Conservation (phyloP, 2,113 vertebrate species). For the Microcebus griseorufus region DNA sequence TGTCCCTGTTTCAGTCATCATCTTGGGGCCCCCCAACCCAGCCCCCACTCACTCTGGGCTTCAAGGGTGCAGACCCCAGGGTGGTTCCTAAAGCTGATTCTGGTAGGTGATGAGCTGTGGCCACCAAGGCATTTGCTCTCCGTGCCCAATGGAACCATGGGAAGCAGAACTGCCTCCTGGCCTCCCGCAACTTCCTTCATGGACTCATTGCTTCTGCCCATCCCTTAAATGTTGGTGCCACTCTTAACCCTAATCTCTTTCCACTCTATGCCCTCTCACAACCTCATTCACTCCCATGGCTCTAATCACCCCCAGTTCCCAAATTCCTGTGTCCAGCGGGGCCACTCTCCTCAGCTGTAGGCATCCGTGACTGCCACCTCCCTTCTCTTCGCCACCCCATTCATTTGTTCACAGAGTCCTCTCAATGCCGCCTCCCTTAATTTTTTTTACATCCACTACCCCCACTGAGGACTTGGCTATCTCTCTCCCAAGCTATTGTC, state of each 20-base stretch:
- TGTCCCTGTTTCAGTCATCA: background rate
- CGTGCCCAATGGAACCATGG: background rate
- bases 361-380: background rate
- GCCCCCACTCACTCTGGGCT: background rate
- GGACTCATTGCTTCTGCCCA: background rate
- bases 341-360: background rate
- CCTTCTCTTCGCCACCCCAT: background rate
- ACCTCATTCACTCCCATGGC: background rate
- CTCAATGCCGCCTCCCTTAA: background rate
- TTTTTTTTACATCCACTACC: background rate
- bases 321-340: background rate
- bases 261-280: background rate
- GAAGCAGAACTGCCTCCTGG: background rate
- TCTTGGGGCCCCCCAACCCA: background rate
- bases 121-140: background rate
- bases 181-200: background rate
- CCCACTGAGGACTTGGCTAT: background rate
- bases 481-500: background rate
- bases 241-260: background rate
- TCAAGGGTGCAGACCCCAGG: background rate
- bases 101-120: background rate
- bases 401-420: background rate
- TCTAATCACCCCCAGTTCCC: background rate
- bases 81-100: background rate
- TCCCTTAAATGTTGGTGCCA: background rate